Evolutionary conservation across 2,113 vertebrate species (phyloP).

Genomic region (Arizona elegans): DNA sequence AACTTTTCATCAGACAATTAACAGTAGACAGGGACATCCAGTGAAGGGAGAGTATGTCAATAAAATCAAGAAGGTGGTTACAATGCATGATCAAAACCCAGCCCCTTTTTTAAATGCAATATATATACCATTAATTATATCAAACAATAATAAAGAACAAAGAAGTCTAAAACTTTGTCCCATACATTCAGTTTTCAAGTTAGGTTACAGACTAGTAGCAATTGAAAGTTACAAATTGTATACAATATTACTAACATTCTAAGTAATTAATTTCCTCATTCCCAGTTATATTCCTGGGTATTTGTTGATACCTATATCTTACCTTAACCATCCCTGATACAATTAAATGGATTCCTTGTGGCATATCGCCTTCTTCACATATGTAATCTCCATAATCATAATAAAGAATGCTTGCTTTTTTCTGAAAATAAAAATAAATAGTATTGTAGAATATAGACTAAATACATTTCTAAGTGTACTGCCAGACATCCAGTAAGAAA

Average conservation of each 20-base stretch:
- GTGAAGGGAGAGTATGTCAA: background rate
- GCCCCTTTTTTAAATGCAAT: background rate
- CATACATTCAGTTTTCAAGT: background rate
- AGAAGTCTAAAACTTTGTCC: background rate
- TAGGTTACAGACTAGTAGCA: background rate
- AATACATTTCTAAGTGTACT: background rate
- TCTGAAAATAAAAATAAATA: constrained; percentile 37
- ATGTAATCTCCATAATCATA: constrained; percentile 65
- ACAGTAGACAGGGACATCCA: background rate
- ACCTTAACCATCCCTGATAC: constrained; percentile 70
- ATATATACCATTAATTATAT: background rate
- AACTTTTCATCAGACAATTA: background rate
- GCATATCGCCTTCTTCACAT: constrained; percentile 59
- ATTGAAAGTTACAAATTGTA: background rate
- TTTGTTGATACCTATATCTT: constrained; percentile 38
- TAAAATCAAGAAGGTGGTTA: background rate
- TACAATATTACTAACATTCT: background rate
- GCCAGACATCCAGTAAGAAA: background rate
- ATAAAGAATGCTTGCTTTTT: constrained; percentile 55
- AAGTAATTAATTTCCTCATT: background rate
- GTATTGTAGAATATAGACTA: background rate
- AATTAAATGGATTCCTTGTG: constrained; percentile 65
- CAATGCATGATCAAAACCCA: background rate
- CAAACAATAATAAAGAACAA: background rate
- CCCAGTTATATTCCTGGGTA: background rate